Base-by-base conservation (phyloP, 2,113 vertebrate genomes). In the Notiomystis cincta region DNA sequence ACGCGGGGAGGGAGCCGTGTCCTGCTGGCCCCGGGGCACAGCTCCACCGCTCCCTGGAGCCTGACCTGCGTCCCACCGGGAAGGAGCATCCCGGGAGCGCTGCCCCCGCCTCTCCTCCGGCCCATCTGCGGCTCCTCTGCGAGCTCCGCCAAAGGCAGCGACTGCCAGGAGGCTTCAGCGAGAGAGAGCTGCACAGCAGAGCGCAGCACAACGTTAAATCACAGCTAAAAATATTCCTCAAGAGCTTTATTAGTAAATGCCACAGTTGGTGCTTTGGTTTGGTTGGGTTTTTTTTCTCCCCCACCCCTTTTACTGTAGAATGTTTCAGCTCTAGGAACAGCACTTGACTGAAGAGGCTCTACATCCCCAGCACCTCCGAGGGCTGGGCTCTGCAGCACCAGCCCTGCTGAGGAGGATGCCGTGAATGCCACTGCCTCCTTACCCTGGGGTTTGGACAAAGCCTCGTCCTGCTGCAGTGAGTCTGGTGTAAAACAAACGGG, bases 191-290 rank as follows among this genome's bases (percentile, higher is more conserved):
- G 69, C 76, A 0, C 90, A 73, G 90, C n/a, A 10, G 71, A 96
- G 90, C 19, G 82, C 90, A 78, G 20, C 92, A 70, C 3, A 81
- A 47, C 10, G 16, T 33, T 40, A 81, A 96, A 86, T 61, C 90
- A 60, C 12, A 1, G 95, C 93, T 92, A 93, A 93, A 97, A 95
- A 97, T 94, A 92, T 13, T 67, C 90, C 82, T 58, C 1, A 2
- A 50, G 50, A 83, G 72, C 81, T 92, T 87, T 66, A 92, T 82
- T 81, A 84, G 80, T 48, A 93, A 92, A 95, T 93, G 95, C 87
- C 94, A 93, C 44, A 11, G 50, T 38, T 58, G 69, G 35, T 30
- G 61, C 25, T 48, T 62, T 27, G 42, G 35, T 54, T 56, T 20
- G 19, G 25, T 9, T 1, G 31, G n/a, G n/a, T 25, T 47, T 23